Evolutionary conservation across 2,113 vertebrate species (phyloP).

Genomic region (Psittacara wagleri): DNA sequence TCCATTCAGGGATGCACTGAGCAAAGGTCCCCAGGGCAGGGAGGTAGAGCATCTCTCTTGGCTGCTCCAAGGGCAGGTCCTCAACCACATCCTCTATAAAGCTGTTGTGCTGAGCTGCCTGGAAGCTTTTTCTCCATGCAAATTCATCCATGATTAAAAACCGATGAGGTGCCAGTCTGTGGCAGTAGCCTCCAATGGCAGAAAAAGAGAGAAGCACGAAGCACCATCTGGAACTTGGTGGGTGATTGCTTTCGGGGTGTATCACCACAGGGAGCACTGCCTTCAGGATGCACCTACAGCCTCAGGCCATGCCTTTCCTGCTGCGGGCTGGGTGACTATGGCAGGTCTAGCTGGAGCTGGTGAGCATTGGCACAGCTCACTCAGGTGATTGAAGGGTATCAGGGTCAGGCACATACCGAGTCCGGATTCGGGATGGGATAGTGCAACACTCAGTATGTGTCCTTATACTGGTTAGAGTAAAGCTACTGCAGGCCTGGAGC

Average conservation of each 20-base stretch:
- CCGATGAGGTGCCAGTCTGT: neutral
- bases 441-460: neutral
- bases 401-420: accelerated
- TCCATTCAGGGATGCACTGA: accelerated
- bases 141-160: neutral
- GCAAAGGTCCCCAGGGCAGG: neutral
- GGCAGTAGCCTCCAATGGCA: neutral
- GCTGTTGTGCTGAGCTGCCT: neutral
- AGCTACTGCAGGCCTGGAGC: neutral
- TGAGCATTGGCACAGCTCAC: accelerated
- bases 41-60: accelerated
- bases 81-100: accelerated
- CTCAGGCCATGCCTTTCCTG: neutral
- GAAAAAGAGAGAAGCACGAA: neutral
- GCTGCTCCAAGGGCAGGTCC: neutral
- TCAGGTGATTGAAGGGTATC: accelerated
- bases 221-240: neutral
- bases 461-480: neutral
- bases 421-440: neutral
- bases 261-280: neutral
- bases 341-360: neutral
- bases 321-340: accelerated
- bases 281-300: neutral
- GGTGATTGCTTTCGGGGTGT: neutral
- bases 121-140: neutral